These are phyloP conservation scores for Pandemis cinnamomeana DNA, from an alignment of 2,888 invertebrate genomes.

Conservation along the genomic window DNA sequence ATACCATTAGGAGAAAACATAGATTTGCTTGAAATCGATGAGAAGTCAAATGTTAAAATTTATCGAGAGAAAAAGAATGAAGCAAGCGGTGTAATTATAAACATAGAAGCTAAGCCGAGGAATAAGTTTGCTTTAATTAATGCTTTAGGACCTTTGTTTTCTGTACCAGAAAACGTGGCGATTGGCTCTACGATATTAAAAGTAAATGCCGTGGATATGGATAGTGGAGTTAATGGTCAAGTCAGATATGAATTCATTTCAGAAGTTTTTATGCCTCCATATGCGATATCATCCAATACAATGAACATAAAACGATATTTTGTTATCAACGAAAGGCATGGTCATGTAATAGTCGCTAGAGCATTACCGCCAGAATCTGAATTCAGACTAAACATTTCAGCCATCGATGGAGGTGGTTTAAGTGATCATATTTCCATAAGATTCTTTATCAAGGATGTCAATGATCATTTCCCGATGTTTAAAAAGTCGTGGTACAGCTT, in stretches of 20 bases:
- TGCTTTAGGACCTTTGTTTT: conserved; percentile 85
- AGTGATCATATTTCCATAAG: conserved; percentile 88
- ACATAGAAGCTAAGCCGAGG: conserved; percentile 68
- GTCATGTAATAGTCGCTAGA: conserved; percentile 89
- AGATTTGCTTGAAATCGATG: conserved; percentile 86
- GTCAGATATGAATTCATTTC: conserved; percentile 89
- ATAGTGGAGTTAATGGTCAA: conserved; percentile 88
- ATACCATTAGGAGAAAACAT: conserved; percentile 88
- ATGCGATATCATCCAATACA: conserved; percentile 68
- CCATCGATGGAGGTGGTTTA: conserved; percentile 90
- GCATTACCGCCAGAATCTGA: conserved; percentile 90
- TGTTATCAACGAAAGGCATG: conserved; percentile 89
- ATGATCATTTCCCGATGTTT: conserved; percentile 93
- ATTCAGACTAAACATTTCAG: conserved; percentile 90
- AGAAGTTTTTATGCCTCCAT: conserved; percentile 86
- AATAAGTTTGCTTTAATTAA: conserved; percentile 70
- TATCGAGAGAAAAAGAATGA: conserved; percentile 73
- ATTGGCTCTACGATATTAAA: conserved; percentile 89
- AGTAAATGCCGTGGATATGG: conserved; percentile 89
- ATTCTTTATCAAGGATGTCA: conserved; percentile 91
- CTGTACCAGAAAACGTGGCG: conserved; percentile 89
- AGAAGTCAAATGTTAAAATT: conserved; percentile 77
- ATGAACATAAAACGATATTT: conserved; percentile 87
- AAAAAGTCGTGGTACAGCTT: conserved; percentile 93
- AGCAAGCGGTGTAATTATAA: conserved; percentile 58